A percentile compares a stretch with the other conserved stretches of the same genome.
Conservation (phyloP, 1,140 invertebrate species). For the Hylaeus volcanicus region DNA sequence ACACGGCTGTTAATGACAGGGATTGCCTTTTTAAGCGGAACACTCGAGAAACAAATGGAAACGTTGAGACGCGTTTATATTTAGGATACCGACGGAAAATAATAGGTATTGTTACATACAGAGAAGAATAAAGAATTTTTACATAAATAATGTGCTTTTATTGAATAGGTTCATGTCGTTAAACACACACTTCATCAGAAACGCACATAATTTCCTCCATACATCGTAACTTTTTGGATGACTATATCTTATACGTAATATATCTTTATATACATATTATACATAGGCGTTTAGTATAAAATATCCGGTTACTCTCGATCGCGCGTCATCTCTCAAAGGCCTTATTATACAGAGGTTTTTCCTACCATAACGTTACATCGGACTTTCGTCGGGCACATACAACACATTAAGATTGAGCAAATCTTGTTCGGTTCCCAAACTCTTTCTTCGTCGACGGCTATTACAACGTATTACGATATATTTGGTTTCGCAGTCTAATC, state of each 20-base stretch:
- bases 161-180: constrained; percentile 65
- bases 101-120: constrained; percentile 7
- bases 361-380: not conserved
- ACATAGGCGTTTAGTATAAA: constrained; percentile 56
- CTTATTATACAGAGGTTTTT: constrained; percentile 25
- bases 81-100: not conserved
- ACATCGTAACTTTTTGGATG: constrained; percentile 34
- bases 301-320: constrained; percentile 6
- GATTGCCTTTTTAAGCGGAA: not conserved
- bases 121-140: constrained; percentile 58
- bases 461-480: constrained; percentile 62
- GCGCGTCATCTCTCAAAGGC: constrained; percentile 1
- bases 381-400: not conserved
- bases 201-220: constrained; percentile 52
- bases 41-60: not conserved
- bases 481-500: constrained; percentile 69
- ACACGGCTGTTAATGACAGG: not conserved
- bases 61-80: constrained; percentile 13
- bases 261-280: constrained; percentile 71
- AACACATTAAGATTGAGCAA: constrained; percentile 52
- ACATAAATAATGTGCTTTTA: constrained; percentile 71
- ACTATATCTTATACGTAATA: constrained; percentile 64
- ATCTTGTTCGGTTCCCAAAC: constrained; percentile 15
- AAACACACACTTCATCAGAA: constrained; percentile 53
- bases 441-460: constrained; percentile 4